phyloP scores from a whole-genome alignment of 2,113 vertebrate genomes.

The Morone saxatilis region DNA sequence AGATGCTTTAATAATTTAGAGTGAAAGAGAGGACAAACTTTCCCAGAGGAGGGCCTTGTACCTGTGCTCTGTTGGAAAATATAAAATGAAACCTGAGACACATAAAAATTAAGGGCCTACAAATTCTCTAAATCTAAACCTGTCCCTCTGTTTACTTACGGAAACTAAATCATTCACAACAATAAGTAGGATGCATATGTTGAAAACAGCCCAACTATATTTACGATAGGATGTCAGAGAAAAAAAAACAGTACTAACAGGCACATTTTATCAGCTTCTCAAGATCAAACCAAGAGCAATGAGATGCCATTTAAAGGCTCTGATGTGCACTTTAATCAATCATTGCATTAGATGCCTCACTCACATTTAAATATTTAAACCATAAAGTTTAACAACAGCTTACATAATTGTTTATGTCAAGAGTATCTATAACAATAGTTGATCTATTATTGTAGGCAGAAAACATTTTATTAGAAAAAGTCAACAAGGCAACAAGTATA shows the following conservation, averaged over 20 bases:
- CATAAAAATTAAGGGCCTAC: conserved; percentile 20
- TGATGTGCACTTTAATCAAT: conserved; percentile 18
- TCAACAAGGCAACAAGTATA: background rate
- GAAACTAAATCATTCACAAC: conserved; percentile 6
- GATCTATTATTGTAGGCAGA: background rate
- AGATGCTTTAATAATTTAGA: conserved; percentile 31
- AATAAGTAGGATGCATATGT: conserved; percentile 1
- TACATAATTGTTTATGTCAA: background rate
- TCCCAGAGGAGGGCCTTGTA: background rate
- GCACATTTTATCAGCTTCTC: conserved; percentile 35
- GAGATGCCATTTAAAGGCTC: conserved; percentile 19
- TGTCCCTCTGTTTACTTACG: background rate
- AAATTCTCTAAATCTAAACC: conserved; percentile 11
- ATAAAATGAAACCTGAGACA: conserved; percentile 15
- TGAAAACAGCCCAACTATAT: conserved; percentile 7
- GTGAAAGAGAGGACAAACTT: conserved; percentile 16
- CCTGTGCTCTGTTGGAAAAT: background rate
- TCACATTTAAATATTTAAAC: conserved; percentile 12
- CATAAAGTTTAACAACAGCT: background rate
- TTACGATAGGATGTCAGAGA: conserved; percentile 9
- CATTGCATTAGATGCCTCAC: background rate
- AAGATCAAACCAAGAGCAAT: conserved; percentile 16
- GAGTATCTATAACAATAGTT: background rate
- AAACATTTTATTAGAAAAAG: background rate
- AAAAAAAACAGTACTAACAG: conserved; percentile 10